Percentiles rank a stretch among this genome's conserved stretches.
These are phyloP conservation scores for Uloborus plumipes DNA, from an alignment of 2,888 invertebrate genomes.

Conservation along the genomic window DNA sequence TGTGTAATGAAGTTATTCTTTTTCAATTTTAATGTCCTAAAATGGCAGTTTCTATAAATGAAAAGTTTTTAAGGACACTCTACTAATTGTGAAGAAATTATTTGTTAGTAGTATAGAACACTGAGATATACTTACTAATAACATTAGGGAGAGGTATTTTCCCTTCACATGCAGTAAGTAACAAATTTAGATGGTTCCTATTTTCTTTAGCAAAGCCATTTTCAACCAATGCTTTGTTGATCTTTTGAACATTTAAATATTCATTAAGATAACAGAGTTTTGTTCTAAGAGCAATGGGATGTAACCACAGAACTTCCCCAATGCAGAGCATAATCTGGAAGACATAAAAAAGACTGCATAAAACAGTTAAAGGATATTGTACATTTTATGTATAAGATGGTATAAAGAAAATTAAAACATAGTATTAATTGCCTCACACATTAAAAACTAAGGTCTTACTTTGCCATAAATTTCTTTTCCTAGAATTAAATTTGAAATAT, in stretches of 20 bases:
- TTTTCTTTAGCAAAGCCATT: constrained; percentile 73
- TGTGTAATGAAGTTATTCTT: no score
- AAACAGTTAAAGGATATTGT: neutral
- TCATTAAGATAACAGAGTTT: constrained; percentile 74
- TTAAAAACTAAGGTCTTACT: constrained; percentile 67
- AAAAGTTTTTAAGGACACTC: no score
- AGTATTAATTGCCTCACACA: neutral
- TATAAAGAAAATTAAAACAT: no score
- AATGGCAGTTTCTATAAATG: no score
- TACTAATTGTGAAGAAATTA: neutral
- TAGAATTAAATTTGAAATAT: constrained; percentile 69
- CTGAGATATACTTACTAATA: constrained; percentile 11
- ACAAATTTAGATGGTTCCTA: constrained; percentile 73
- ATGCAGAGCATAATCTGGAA: constrained; percentile 76
- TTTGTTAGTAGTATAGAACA: neutral
- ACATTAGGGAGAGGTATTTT: constrained; percentile 55
- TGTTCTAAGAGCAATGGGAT: constrained; percentile 77
- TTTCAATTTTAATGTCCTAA: no score
- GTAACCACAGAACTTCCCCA: constrained; percentile 78
- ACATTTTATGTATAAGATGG: no score
- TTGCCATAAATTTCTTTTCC: constrained; percentile 69
- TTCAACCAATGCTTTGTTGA: constrained; percentile 75
- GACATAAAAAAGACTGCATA: neutral
- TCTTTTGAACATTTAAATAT: constrained; percentile 74
- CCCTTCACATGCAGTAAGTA: constrained; percentile 73